Conservation (phyloP, 2,113 vertebrate species). For the Panthera leo region DNA sequence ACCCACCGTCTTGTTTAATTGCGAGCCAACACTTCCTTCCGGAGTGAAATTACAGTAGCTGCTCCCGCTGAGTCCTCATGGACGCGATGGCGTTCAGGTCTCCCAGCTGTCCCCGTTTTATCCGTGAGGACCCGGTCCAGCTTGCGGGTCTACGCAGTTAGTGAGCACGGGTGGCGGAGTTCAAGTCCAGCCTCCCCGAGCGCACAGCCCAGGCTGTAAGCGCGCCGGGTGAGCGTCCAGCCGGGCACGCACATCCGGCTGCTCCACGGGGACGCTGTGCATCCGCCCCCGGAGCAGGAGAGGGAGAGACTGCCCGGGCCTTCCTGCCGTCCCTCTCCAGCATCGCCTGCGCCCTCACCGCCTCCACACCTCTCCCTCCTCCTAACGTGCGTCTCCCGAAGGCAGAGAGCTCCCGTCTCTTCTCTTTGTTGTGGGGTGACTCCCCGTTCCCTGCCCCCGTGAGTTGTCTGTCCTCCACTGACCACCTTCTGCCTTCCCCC, state of each 20-base stretch:
- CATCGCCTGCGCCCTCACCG: background rate
- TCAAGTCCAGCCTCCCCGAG: background rate
- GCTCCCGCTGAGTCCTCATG: background rate
- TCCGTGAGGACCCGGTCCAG: background rate
- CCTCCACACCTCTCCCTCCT: background rate
- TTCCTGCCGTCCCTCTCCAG: background rate
- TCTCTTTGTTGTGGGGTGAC: conserved; percentile 36
- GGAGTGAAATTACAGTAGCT: background rate
- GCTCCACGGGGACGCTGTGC: background rate
- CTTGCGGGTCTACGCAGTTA: background rate
- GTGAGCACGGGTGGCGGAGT: background rate
- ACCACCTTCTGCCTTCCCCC: conserved; percentile 42
- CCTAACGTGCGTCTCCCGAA: background rate
- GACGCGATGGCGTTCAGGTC: background rate
- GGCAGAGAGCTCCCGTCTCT: background rate
- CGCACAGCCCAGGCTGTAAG: background rate
- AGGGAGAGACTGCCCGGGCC: background rate
- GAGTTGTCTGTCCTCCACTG: conserved; percentile 35
- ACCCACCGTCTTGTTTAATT: background rate
- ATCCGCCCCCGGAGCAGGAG: background rate
- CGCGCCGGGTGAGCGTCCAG: no score
- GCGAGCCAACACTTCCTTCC: background rate
- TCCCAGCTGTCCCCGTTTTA: background rate
- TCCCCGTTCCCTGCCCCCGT: background rate
- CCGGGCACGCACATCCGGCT: background rate